These are phyloP conservation scores for Climacteris rufus DNA, from an alignment of 2,113 vertebrate species.

Conservation along the genomic window DNA sequence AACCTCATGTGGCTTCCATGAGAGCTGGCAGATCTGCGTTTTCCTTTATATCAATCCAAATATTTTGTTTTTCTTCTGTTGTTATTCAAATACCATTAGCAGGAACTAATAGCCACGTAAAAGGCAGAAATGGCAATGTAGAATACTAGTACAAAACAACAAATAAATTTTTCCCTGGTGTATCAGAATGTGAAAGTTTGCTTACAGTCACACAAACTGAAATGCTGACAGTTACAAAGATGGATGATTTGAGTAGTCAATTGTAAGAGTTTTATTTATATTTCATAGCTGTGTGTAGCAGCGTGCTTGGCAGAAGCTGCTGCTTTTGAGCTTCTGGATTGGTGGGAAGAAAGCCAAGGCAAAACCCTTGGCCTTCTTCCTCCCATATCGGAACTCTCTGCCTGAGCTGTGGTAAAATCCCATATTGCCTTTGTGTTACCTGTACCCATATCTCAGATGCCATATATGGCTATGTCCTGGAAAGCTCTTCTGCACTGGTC, in stretches of 20 bases:
- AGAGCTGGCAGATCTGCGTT: neutral
- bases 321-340: too few species aligned
- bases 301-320: too few species aligned
- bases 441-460: too few species aligned
- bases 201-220: neutral
- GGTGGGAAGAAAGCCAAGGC: too few species aligned
- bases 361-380: too few species aligned
- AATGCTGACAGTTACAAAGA: neutral
- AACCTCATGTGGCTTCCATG: neutral
- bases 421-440: too few species aligned
- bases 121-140: neutral
- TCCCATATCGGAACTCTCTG: too few species aligned
- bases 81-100: neutral
- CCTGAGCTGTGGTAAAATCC: too few species aligned
- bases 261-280: neutral
- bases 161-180: neutral
- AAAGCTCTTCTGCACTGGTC: too few species aligned
- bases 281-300: neutral
- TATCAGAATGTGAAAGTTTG: neutral
- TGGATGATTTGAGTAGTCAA: neutral
- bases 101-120: neutral
- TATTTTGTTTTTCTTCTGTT: neutral
- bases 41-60: neutral
- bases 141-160: neutral
- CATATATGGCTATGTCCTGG: too few species aligned